A percentile compares a stretch with the other conserved stretches of the same genome.
Conservation (phyloP, 2,113 vertebrate species). For the Istiophorus platypterus region DNA sequence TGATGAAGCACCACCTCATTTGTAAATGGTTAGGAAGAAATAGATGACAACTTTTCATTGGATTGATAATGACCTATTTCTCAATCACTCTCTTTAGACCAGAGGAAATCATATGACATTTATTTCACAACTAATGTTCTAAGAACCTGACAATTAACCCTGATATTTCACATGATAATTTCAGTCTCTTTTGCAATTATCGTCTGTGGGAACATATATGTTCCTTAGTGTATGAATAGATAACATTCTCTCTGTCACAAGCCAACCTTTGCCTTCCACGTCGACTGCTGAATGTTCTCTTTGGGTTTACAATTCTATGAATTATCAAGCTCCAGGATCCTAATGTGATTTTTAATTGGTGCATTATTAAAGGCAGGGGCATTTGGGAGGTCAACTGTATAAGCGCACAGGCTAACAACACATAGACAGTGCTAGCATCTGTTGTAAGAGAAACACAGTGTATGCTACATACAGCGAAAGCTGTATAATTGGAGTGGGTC, state of each 20-base stretch:
- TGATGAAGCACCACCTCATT: not conserved
- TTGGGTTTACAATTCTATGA: conserved; percentile 16
- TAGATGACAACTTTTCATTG: not conserved
- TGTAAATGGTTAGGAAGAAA: not conserved
- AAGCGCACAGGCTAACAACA: conserved; percentile 1
- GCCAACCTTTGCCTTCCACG: conserved; percentile 3
- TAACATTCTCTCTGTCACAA: not conserved
- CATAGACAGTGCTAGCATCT: not conserved
- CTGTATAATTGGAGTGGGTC: conserved; percentile 42
- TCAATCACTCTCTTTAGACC: conserved; percentile 13
- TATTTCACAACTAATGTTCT: not conserved
- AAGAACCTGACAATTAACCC: conserved; percentile 3
- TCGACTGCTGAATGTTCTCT: conserved; percentile 1
- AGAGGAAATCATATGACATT: not conserved
- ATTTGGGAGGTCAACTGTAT: conserved; percentile 37
- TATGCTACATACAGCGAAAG: not conserved
- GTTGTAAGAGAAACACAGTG: conserved; percentile 16
- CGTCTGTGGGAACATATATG: conserved; percentile 7
- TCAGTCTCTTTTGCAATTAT: conserved; percentile 13
- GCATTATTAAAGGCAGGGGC: conserved; percentile 25
- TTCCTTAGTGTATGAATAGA: not conserved
- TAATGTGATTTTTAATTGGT: conserved; percentile 44
- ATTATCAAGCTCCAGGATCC: conserved; percentile 8
- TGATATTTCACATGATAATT: conserved; percentile 1
- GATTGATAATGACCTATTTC: conserved; percentile 14